Conservation (phyloP, 2,888 invertebrate species). For the Acanthacorydalis orientalis region DNA sequence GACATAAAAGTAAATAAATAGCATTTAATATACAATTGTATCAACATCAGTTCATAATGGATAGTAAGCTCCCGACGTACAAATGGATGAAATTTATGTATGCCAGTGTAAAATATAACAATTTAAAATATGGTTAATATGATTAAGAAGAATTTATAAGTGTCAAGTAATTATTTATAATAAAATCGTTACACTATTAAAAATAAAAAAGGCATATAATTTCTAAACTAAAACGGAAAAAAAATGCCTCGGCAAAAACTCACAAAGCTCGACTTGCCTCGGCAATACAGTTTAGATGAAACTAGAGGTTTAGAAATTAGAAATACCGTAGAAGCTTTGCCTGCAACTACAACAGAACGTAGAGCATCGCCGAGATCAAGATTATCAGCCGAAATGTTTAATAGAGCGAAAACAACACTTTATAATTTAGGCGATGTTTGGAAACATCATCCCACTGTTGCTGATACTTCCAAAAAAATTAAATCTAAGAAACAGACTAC, state of each 20-base stretch:
- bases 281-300: slow-evolving; percentile 3
- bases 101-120: no score
- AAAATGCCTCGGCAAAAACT: neutral
- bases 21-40: no score
- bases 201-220: no score
- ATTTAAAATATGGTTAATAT: no score
- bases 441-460: slow-evolving; percentile 22
- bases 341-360: slow-evolving; percentile 11
- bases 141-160: no score
- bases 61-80: no score
- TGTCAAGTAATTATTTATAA: no score
- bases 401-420: slow-evolving; percentile 31
- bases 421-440: slow-evolving; percentile 30
- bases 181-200: no score
- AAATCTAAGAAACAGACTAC: slow-evolving; percentile 25
- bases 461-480: slow-evolving; percentile 15
- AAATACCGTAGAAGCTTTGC: slow-evolving; percentile 1
- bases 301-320: neutral
- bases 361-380: slow-evolving; percentile 28
- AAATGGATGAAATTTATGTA: no score
- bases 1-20: no score
- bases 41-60: no score
- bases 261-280: neutral
- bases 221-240: neutral
- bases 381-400: slow-evolving; percentile 29